Base-by-base conservation (phyloP, 2,888 invertebrate species). In the Perithous albicinctus region DNA sequence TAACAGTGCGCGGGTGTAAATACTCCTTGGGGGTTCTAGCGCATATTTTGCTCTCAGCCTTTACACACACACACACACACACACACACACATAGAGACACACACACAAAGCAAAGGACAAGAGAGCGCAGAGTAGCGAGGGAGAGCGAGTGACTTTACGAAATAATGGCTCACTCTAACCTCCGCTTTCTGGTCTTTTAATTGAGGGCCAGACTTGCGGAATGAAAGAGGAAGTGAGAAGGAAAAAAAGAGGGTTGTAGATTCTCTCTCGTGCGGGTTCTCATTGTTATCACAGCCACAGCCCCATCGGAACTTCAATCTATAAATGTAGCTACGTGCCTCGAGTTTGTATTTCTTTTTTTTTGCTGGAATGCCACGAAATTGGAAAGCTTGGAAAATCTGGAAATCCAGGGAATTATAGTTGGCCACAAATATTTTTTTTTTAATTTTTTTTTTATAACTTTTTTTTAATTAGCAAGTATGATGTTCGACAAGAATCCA, bases 111-210 rank as follows among this genome's bases (percentile, higher is more conserved):
- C 12, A 18, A 10, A 15, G 35, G 7, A 70, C 43, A 51, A 26
- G 18, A 51, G 56, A 72, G 56, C 18, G 59, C 59, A 32, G 59
- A 59, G 59, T 20, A 35, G 26, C 51, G 74, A 74, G 64, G 74
- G 74, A 51, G 74, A 46, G 3, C 51, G 78, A 80, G 64, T 84
- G 84, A 72, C 78, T 84, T 83, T 73, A 80, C 80, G 43, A 79
- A 83, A 80, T 80, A 80, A 80, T 83, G 80, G 80, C 72, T 80
- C 61, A 48, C 78, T 75, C 81, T 81, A 56, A 18, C 56, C 77
- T 67, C 26, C 48, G 54, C 43, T 73, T 51, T 82, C 77, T 73
- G 56, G 32, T 23, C 26, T 74, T 74, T 75, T 69, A 63, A 83
- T 80, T 76, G 69, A 80, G 74, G 70, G 74, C 70, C 48, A 76